Conservation (phyloP, 2,888 invertebrate genomes). For the Lymantria dispar region DNA sequence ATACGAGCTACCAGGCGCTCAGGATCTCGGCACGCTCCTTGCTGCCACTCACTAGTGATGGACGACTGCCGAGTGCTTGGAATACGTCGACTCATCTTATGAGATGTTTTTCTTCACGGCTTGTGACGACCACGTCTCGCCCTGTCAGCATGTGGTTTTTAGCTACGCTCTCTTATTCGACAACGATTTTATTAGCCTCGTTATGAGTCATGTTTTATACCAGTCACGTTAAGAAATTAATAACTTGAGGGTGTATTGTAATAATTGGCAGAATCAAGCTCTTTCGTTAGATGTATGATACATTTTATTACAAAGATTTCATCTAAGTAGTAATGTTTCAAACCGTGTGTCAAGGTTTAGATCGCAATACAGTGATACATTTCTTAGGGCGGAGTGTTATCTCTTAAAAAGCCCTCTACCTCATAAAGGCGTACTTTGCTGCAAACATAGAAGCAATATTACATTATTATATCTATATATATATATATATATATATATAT, state of each 20-base stretch:
- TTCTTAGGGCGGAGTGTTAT: too few species aligned
- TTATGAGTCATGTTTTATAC: slow-evolving; percentile 28
- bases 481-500: too few species aligned
- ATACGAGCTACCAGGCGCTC: slow-evolving; percentile 14
- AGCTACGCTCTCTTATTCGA: slow-evolving; percentile 19
- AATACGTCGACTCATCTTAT: slow-evolving; percentile 50
- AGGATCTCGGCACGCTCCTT: slow-evolving; percentile 5
- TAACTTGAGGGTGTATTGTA: background rate
- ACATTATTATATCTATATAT: too few species aligned
- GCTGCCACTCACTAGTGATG: slow-evolving; percentile 29
- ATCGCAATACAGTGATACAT: too few species aligned
- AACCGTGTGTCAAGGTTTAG: too few species aligned
- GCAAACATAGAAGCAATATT: too few species aligned
- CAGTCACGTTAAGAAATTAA: slow-evolving; percentile 33
- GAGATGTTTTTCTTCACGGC: slow-evolving; percentile 42
- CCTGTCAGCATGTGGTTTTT: slow-evolving; percentile 33
- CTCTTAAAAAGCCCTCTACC: too few species aligned
- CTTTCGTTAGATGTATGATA: too few species aligned
- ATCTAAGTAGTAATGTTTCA: too few species aligned
- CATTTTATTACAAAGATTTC: too few species aligned
- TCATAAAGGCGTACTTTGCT: too few species aligned
- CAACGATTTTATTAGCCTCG: slow-evolving; percentile 37
- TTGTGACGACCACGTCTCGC: slow-evolving; percentile 18
- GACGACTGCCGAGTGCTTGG: slow-evolving; percentile 30
- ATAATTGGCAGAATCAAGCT: too few species aligned